Base-by-base conservation (phyloP, 2,797 vertebrate species). In the Lagorchestes hirsutus region DNA sequence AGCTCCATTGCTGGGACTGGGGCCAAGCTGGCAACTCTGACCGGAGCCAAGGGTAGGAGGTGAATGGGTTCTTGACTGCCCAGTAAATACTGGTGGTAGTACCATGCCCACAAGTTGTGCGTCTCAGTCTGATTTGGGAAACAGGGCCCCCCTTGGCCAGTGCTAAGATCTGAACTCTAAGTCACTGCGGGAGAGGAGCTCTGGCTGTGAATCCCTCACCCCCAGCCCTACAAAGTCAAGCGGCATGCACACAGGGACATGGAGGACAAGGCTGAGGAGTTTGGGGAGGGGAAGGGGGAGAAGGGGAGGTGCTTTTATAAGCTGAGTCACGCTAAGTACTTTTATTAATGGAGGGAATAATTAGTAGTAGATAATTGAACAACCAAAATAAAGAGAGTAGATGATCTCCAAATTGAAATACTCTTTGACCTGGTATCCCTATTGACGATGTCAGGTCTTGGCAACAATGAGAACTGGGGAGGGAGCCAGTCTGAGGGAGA, bases 61-160 rank as follows among this genome's bases (percentile, higher is more conserved):
- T 87, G 74, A 87, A 87, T 87, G 74, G 74, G 74, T 87, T 87
- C 74, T 87, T 46, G 74, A 40, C 74, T 87, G 74, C 24, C 74
- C 74, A 87, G 22, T 50, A 87, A 87, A 22, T 46, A 50, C 40
- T 87, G 40, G 74, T 46, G 74, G 40, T 50, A 87, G 40, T 40
- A 87, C 24, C 40, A 50, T 87, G 40, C 40, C 74, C 24, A 50
- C 74, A 50, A 50, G 24, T 27, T 50, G 40, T 50, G 22, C 27
- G 40, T 46, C 9, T 87, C 46, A 24, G 40, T 87, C 74, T 27
- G 74, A 87, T 87, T 87, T 87, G 40, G 74, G 74, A 87, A 50
- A 50, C 40, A 82, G 40, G 40, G 10, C 9, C 40, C 40, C 74
- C 74, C 74, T 87, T 87, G 67, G 67, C 3, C 74, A 46, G 40